Base-by-base conservation (phyloP, 2,113 vertebrate species). In the Fulmarus glacialis region DNA sequence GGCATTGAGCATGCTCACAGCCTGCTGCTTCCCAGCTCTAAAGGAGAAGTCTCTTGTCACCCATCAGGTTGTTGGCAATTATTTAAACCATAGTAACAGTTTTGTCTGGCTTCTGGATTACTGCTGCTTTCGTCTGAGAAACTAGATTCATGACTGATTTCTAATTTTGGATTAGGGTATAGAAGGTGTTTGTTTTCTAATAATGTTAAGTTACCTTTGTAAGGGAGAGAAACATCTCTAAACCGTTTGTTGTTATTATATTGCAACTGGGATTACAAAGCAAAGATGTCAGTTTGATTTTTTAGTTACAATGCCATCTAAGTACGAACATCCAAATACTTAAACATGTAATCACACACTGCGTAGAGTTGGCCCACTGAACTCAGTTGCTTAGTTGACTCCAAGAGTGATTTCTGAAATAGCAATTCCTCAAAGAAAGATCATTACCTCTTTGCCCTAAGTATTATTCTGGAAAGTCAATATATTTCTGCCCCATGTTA, bases 1-100 rank as follows among this genome's bases (percentile, higher is more conserved):
- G 94, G 16, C 42, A 62, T 30, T 86, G 93, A 97, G 94, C 85
- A 92, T 87, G 83, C 87, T 97, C 97, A 86, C 67, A 90, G 86
- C 82, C 66, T 53, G 50, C 78, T 63, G 67, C 63, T 97, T 67
- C 58, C 84, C 89, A 60, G 71, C 86, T 88, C 18, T 24, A 45
- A 78, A 81, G 79, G 80, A 96, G 87, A 89, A 30, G 27, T 77
- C 47, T 87, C 80, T 70, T 89, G 64, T 89, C 95, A 95, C 64
- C 47, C 38, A 13, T 34, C 64, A 93, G 36, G 21, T 80, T 91
- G 30, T 34, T 93, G 66, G 6, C 48, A 93, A 89, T 83, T 94
- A 87, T 83, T 95, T 96, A 94, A 97, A 71, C 19, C 45, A 34
- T 40, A 83, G 42, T 56, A 58, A 38, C 52, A 56, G 50, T 66